Percentiles rank a stretch among this genome's conserved stretches.
phyloP scores from a whole-genome alignment of 1,140 invertebrate species.

The Calephelis nemesis region DNA sequence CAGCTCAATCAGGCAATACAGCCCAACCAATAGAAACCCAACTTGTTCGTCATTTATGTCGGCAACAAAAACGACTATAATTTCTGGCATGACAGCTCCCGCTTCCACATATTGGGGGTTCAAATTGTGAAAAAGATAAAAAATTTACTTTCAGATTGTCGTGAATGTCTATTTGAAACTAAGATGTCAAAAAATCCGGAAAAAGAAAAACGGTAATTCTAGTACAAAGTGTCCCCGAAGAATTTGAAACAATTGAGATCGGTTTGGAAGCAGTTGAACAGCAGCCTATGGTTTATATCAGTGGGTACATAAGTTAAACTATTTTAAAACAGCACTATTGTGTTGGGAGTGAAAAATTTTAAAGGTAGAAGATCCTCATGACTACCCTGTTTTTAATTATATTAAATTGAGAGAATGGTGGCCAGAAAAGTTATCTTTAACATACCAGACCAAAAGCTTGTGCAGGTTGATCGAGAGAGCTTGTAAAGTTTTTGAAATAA shows the following conservation, averaged over 20 bases:
- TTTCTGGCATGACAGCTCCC: constrained; percentile 23
- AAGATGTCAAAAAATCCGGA: background rate
- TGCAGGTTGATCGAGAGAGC: background rate
- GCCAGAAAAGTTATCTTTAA: background rate
- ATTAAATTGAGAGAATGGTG: background rate
- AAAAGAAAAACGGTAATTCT: background rate
- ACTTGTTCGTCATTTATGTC: constrained; percentile 28
- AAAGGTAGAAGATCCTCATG: background rate
- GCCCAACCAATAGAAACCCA: constrained; percentile 28
- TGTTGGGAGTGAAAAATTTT: background rate
- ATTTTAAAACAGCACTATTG: background rate
- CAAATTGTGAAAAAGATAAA: constrained; percentile 25
- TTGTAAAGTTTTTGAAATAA: background rate
- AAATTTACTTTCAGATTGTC: constrained; percentile 22
- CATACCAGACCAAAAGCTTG: background rate
- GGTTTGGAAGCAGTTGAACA: background rate
- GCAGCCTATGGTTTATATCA: background rate
- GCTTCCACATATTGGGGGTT: constrained; percentile 14
- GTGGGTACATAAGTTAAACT: background rate
- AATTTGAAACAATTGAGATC: background rate
- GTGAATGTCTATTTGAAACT: constrained; percentile 7
- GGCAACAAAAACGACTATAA: constrained; percentile 26
- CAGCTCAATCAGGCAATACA: constrained; percentile 35
- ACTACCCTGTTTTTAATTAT: background rate
- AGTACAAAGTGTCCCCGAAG: background rate